phyloP scores from a whole-genome alignment of 2,888 invertebrate species.

The Carterocephalus palaemon region DNA sequence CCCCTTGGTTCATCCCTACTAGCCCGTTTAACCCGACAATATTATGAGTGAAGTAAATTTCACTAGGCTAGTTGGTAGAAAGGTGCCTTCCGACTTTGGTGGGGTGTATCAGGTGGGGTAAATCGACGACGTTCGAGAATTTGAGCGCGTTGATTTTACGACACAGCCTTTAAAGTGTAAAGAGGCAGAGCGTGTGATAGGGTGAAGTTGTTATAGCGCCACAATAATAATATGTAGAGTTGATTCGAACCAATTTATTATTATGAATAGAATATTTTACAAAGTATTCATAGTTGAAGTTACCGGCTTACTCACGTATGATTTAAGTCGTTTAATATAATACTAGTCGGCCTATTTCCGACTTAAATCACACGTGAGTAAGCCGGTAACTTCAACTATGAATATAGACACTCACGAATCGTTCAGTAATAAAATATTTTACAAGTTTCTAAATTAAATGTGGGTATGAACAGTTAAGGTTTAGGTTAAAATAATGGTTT shows the following conservation, averaged over 20 bases:
- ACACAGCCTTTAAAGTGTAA: constrained; percentile 18
- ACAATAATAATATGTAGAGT: neutral
- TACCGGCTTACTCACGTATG: no score
- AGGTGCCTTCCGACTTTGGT: constrained; percentile 45
- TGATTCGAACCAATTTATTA: neutral
- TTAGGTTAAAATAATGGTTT: no score
- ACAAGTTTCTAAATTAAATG: no score
- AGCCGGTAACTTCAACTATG: no score
- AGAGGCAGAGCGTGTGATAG: constrained; percentile 19
- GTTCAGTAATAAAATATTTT: no score
- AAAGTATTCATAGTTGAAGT: no score
- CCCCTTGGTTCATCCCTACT: constrained; percentile 72
- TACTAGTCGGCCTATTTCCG: no score
- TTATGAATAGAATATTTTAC: no score
- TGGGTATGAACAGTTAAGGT: no score
- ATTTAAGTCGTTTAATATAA: no score
- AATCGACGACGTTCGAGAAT: constrained; percentile 33
- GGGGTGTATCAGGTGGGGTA: constrained; percentile 56
- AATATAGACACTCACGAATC: no score
- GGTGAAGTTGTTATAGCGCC: constrained; percentile 11
- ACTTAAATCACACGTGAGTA: no score
- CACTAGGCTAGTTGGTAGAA: constrained; percentile 35
- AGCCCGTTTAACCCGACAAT: constrained; percentile 52
- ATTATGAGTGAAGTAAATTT: constrained; percentile 50
- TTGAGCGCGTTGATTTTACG: constrained; percentile 19